Conservation (phyloP, 2,888 invertebrate species). For the Maniola hyperantus region DNA sequence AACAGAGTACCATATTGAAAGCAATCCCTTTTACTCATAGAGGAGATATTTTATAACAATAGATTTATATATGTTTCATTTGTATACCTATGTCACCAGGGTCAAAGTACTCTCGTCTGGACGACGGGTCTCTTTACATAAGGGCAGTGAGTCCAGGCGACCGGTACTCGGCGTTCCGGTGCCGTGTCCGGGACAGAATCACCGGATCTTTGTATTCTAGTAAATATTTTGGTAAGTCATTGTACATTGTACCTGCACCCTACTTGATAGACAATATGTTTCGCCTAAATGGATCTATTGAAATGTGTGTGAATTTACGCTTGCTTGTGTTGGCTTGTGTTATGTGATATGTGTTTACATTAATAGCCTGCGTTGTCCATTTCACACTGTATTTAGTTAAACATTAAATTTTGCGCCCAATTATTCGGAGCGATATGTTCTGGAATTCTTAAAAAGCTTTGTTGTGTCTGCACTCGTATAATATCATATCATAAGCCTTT, state of each 20-base stretch:
- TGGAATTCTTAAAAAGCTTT: background rate
- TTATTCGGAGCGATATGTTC: background rate
- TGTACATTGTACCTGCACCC: background rate
- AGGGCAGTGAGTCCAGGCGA: slow-evolving; percentile 90
- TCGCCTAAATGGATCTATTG: slow-evolving; percentile 14
- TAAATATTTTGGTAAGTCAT: slow-evolving; percentile 85
- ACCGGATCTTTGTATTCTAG: slow-evolving; percentile 88
- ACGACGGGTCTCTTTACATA: slow-evolving; percentile 92
- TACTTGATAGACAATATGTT: slow-evolving; percentile 3
- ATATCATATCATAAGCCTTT: no score
- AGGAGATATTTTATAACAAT: slow-evolving; percentile 5
- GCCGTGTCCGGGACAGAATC: slow-evolving; percentile 90
- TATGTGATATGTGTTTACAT: slow-evolving; percentile 6
- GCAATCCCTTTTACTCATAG: slow-evolving; percentile 25
- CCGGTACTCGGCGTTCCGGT: slow-evolving; percentile 90
- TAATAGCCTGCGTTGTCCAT: background rate
- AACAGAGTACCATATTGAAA: slow-evolving; percentile 11
- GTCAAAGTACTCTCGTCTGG: slow-evolving; percentile 88
- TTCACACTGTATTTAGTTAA: background rate
- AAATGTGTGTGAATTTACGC: background rate
- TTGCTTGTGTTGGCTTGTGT: background rate
- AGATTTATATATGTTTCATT: slow-evolving; percentile 13
- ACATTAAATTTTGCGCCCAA: background rate
- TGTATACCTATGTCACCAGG: slow-evolving; percentile 48
- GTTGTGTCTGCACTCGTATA: no score